These are phyloP conservation scores for Cotesia congregata DNA, from an alignment of 2,888 invertebrate species.

Conservation along the genomic window DNA sequence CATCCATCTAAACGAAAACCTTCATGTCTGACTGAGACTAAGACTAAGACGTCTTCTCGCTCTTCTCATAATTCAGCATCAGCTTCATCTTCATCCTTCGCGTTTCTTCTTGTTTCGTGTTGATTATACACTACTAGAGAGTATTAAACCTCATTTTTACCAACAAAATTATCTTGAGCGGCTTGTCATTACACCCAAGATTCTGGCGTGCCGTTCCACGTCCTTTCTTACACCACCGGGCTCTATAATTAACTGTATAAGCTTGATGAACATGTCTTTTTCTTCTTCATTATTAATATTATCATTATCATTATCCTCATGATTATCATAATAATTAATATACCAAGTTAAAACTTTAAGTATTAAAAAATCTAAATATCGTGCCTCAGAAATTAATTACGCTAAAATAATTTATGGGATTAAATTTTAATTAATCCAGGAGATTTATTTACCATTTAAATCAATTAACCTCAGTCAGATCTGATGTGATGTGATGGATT, in stretches of 20 bases:
- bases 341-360: not conserved
- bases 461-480: not conserved
- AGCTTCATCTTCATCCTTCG: not conserved
- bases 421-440: not conserved
- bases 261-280: conserved; percentile 31
- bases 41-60: not conserved
- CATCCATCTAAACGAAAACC: conserved; percentile 12
- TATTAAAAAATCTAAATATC: not conserved
- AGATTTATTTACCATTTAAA: not conserved
- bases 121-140: conserved; percentile 46
- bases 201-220: conserved; percentile 16
- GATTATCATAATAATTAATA: conserved; percentile 14
- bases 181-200: conserved; percentile 48
- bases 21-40: not conserved
- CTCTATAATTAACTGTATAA: conserved; percentile 31
- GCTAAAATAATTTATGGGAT: not conserved
- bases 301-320: conserved; percentile 33
- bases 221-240: conserved; percentile 30
- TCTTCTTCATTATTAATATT: conserved; percentile 25
- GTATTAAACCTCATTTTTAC: conserved; percentile 45
- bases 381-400: not conserved
- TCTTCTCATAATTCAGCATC: not conserved
- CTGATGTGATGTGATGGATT: not conserved
- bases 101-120: conserved; percentile 27
- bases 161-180: conserved; percentile 46